Percentiles rank a stretch among this genome's conserved stretches.
Conservation (phyloP, 2,113 vertebrate genomes). For the Laterallus jamaicensis region DNA sequence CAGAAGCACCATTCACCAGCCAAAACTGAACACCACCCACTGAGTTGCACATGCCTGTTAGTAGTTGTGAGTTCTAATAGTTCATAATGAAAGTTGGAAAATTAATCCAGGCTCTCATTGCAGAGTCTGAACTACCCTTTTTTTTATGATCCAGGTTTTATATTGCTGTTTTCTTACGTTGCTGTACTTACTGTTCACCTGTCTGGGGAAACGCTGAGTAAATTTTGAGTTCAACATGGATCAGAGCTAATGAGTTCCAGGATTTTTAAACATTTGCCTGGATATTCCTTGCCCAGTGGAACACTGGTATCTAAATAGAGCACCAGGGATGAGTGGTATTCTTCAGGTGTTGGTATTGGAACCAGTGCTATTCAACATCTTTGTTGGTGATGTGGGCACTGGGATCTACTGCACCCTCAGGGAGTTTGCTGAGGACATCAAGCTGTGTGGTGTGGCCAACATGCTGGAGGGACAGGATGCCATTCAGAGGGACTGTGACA, state of each 20-base stretch:
- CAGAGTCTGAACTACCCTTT: neutral
- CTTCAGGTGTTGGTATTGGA: too few species aligned
- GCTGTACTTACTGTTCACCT: neutral
- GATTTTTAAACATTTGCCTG: slow-evolving; percentile 9
- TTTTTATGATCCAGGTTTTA: neutral
- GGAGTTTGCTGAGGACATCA: too few species aligned
- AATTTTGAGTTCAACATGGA: neutral
- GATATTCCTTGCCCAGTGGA: neutral
- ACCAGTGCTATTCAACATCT: too few species aligned
- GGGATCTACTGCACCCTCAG: too few species aligned
- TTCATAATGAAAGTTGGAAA: neutral
- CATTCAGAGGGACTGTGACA: too few species aligned
- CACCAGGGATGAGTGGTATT: too few species aligned
- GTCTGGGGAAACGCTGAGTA: neutral
- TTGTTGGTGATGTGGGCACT: too few species aligned
- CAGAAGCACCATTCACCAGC: neutral
- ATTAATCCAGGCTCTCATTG: neutral
- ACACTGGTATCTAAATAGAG: neutral
- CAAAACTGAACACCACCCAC: neutral
- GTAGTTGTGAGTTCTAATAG: neutral
- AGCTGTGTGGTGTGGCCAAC: too few species aligned
- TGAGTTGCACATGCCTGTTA: neutral
- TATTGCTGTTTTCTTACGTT: neutral
- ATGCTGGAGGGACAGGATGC: too few species aligned
- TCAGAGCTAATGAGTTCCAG: neutral